These are phyloP conservation scores for Hemicentrotus pulcherrimus DNA, from an alignment of 35 echinoderm and acorn worm species.

Conservation along the genomic window DNA sequence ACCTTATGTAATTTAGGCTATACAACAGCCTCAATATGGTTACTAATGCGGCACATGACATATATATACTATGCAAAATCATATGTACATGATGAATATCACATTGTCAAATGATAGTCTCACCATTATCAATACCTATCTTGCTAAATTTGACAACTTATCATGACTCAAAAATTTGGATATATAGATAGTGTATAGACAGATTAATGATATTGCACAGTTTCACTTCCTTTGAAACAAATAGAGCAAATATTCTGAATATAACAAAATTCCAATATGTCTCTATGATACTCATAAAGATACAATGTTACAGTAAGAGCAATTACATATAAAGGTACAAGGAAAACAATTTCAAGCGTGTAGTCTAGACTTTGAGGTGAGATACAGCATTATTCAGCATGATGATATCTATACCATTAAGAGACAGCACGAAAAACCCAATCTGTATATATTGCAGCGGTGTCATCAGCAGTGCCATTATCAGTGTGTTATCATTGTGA, in stretches of 20 bases:
- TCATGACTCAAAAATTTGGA: too few species aligned
- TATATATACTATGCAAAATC: neutral
- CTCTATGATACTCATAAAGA: neutral
- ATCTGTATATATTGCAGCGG: too few species aligned
- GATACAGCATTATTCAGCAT: too few species aligned
- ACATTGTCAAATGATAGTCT: neutral
- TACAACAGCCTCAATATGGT: neutral
- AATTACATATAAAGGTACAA: too few species aligned
- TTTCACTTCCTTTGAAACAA: neutral
- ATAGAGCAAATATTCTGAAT: neutral
- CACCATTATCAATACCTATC: neutral
- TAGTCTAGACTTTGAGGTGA: too few species aligned
- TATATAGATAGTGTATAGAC: neutral
- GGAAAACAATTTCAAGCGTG: too few species aligned
- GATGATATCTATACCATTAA: too few species aligned
- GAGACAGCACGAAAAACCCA: too few species aligned
- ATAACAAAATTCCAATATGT: neutral
- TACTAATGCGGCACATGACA: neutral
- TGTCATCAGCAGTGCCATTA: too few species aligned
- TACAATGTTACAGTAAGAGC: too few species aligned
- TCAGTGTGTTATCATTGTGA: too few species aligned
- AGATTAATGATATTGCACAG: neutral
- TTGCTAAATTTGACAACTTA: neutral
- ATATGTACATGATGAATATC: neutral
- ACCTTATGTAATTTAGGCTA: neutral